Percentiles rank a stretch among this genome's conserved stretches.
Evolutionary conservation across 2,888 invertebrate genomes (phyloP).

Genomic region (Leucoptera coffeella): DNA sequence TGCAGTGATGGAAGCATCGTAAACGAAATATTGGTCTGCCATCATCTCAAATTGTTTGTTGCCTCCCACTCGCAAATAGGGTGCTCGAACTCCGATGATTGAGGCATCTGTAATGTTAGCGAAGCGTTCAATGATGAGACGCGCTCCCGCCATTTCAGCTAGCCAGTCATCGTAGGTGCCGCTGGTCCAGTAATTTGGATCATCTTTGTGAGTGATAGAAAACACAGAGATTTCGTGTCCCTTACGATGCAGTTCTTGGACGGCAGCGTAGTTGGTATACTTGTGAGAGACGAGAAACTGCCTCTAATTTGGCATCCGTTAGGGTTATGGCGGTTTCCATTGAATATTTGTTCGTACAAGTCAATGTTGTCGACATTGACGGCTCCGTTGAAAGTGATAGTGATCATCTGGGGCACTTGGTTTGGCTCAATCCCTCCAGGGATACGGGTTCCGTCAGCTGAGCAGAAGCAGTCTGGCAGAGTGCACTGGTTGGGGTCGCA

Average conservation of each 20-base stretch:
- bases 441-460: slow-evolving; percentile 85
- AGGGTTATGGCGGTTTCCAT: slow-evolving; percentile 77
- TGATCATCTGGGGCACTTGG: slow-evolving; percentile 90
- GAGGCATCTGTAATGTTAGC: slow-evolving; percentile 90
- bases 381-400: slow-evolving; percentile 88
- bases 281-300: slow-evolving; percentile 92
- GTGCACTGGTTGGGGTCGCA: slow-evolving; percentile 85
- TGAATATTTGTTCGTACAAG: slow-evolving; percentile 84
- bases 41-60: slow-evolving; percentile 97
- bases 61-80: slow-evolving; percentile 85
- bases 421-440: slow-evolving; percentile 77
- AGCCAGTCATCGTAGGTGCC: slow-evolving; percentile 89
- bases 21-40: slow-evolving; percentile 90
- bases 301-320: slow-evolving; percentile 86
- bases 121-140: slow-evolving; percentile 81
- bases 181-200: slow-evolving; percentile 83
- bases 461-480: slow-evolving; percentile 89
- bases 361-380: slow-evolving; percentile 91
- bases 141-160: slow-evolving; percentile 89
- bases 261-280: slow-evolving; percentile 84
- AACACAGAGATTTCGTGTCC: slow-evolving; percentile 91
- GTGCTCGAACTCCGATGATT: slow-evolving; percentile 82
- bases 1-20: slow-evolving; percentile 91
- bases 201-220: slow-evolving; percentile 88
- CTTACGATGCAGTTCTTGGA: slow-evolving; percentile 81